Evolutionary conservation across 2,113 vertebrate species (phyloP).

Genomic region (Pithys albifrons): DNA sequence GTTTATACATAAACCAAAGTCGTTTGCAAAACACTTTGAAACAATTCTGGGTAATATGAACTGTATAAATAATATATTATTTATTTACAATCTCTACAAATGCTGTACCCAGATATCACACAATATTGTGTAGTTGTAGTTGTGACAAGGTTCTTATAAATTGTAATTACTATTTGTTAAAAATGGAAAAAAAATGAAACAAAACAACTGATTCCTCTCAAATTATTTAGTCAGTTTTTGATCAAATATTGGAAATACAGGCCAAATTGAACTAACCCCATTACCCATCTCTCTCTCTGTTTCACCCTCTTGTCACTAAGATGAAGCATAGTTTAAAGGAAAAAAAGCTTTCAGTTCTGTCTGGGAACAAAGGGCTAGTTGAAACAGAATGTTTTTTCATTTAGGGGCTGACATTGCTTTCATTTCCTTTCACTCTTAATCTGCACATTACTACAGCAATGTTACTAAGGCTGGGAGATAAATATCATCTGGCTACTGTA

Average conservation of each 20-base stretch:
- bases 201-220: not conserved
- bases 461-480: not conserved
- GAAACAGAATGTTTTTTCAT: conserved; percentile 14
- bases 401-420: conserved; percentile 1
- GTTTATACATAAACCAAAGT: not conserved
- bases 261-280: not conserved
- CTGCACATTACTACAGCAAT: not conserved
- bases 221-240: not conserved
- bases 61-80: not conserved
- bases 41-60: not conserved
- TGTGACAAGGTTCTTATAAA: not conserved
- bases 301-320: conserved; percentile 6
- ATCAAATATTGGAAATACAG: not conserved
- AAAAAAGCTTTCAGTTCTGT: not conserved
- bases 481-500: not conserved
- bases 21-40: not conserved
- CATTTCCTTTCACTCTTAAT: not conserved
- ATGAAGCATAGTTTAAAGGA: not conserved
- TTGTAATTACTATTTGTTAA: not conserved
- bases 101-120: not conserved
- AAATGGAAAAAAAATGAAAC: not conserved
- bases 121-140: not conserved
- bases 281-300: not conserved
- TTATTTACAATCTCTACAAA: not conserved
- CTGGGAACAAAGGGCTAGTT: not conserved